Evolutionary conservation across 2,888 invertebrate genomes (phyloP).

Genomic region (Crocallis elinguaria): DNA sequence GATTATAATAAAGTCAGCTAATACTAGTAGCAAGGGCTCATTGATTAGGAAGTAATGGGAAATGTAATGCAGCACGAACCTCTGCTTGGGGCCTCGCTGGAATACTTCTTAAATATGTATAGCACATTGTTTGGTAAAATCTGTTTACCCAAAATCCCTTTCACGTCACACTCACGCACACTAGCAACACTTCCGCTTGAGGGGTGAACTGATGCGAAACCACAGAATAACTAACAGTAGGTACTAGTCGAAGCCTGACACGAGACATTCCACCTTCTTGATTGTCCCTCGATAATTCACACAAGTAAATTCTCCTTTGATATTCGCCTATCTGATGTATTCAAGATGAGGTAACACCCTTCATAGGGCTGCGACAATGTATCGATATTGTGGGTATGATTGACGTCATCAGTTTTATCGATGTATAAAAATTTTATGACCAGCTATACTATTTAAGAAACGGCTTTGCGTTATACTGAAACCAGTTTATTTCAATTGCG

Average conservation of each 20-base stretch:
- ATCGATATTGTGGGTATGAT: no score
- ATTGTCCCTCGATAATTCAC: slow-evolving; percentile 29
- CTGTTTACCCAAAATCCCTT: background rate
- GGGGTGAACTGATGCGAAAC: background rate
- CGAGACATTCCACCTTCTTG: slow-evolving; percentile 9
- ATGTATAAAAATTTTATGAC: background rate
- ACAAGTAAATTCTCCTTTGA: slow-evolving; percentile 26
- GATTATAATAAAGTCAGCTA: no score
- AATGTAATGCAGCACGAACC: no score
- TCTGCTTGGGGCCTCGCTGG: no score
- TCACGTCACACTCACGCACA: background rate
- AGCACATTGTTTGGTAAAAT: background rate
- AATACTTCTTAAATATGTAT: background rate
- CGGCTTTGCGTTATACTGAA: no score
- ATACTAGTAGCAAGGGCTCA: no score
- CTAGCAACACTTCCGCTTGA: background rate
- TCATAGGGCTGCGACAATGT: background rate
- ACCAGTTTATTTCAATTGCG: no score
- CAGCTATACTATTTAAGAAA: no score
- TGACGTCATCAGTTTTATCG: background rate
- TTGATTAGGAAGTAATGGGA: no score
- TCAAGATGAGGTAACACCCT: slow-evolving; percentile 10
- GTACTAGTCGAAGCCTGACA: background rate
- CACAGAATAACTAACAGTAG: background rate
- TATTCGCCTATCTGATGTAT: slow-evolving; percentile 25